Evolutionary conservation across 2,113 vertebrate genomes (phyloP), one percentile per base, ranked within the genome.

Genomic region (Baryphthengus martii): DNA sequence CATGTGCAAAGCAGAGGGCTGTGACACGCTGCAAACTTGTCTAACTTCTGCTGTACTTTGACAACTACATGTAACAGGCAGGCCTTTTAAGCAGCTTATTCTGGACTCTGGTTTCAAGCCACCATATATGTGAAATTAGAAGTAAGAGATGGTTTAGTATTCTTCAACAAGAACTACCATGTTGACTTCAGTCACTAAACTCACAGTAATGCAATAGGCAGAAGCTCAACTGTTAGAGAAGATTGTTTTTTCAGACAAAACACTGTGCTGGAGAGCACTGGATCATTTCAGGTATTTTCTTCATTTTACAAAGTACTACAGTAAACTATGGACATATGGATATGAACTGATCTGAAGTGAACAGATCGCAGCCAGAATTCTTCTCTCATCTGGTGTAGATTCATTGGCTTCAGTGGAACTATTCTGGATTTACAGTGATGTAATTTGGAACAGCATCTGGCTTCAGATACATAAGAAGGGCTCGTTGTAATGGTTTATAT

Each of bases 361-460:
- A 95, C 63, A 94, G n/a, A 94, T 86, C 9, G 5, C 93, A 96
- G 93, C 65, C 72, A 86, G 90, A 95, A 95, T 96, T 96, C 35
- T 96, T 95, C 68, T 85, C 93, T 96, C 90, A 94, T 96, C 95
- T 96, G 92, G 90, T 95, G 65, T 90, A 90, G 45, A 95, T 96
- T 96, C 88, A 75, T 79, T 89, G 77, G 65, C 52, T 94, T 90
- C 85, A 94, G 72, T 94, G 61, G 72, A 96, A 85, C 85, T 92
- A 84, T 92, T 94, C 88, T 96, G 93, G 88, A 96, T 94, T 96
- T 96, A 77, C 88, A 92, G 76, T 93, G 93, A 96, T 90, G 95
- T 96, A 95, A 97, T 96, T 94, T 95, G 80, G 79, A 94, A 49
- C 75, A 94, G 31, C 90, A 96, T 95, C 83, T 96, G 92, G 90